Percentiles rank a stretch among this genome's conserved stretches.
These are phyloP conservation scores for Caiman crocodilus DNA, from an alignment of 2,797 vertebrate genomes.

Conservation along the genomic window DNA sequence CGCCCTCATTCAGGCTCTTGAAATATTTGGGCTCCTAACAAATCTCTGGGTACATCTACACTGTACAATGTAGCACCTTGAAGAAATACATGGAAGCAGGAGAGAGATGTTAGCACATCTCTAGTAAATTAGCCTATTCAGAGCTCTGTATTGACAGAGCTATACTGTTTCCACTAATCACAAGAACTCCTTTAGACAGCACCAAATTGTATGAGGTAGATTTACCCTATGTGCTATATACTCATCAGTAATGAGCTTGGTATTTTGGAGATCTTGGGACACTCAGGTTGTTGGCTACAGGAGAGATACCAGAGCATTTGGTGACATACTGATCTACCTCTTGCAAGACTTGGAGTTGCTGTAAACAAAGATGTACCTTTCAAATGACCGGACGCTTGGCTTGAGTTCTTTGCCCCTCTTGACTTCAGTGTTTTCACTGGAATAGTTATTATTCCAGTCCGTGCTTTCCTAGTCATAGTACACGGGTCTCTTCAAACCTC, in stretches of 20 bases:
- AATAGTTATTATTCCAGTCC: not conserved
- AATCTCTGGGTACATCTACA: slow-evolving; percentile 3
- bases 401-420: not conserved
- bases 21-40: slow-evolving; percentile 40
- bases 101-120: slow-evolving; percentile 1
- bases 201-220: not conserved
- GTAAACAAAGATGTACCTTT: not conserved
- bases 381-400: not conserved
- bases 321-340: not conserved
- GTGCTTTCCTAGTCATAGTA: not conserved
- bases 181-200: slow-evolving; percentile 55
- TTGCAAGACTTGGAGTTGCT: not conserved
- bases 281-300: not conserved
- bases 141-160: slow-evolving; percentile 37
- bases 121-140: slow-evolving; percentile 49
- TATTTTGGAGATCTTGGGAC: not conserved
- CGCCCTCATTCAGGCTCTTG: slow-evolving; percentile 46
- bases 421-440: not conserved
- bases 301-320: not conserved
- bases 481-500: not conserved
- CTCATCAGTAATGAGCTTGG: not conserved
- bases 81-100: slow-evolving; percentile 40
- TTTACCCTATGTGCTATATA: not conserved
- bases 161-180: slow-evolving; percentile 42
- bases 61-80: not conserved